Conservation (phyloP, 2,888 invertebrate genomes). For the Drosophila quinaria region DNA sequence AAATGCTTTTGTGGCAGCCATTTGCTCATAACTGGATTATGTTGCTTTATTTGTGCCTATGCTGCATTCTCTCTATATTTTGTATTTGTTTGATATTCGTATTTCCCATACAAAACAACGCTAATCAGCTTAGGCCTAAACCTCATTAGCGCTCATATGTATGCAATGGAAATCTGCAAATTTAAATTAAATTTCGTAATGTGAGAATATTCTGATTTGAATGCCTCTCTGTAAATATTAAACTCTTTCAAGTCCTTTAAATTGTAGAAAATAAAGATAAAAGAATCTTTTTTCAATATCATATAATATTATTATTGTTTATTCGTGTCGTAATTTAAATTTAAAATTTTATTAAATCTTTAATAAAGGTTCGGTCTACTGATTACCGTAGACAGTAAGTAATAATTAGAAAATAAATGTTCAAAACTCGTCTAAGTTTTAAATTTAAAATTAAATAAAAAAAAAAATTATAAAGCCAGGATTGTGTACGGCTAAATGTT, state of each 20-base stretch:
- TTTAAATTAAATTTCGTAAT: conserved; percentile 10
- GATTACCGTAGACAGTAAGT: no score
- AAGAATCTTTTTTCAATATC: no score
- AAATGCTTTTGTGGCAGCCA: conserved; percentile 62
- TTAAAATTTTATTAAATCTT: no score
- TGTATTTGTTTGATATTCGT: neutral
- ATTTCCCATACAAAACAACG: neutral
- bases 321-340: no score
- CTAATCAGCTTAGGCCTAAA: conserved; percentile 28
- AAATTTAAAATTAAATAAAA: no score
- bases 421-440: no score
- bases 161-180: conserved; percentile 20
- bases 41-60: conserved; percentile 18
- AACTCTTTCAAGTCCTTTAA: neutral
- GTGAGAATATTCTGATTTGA: neutral
- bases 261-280: neutral
- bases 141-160: conserved; percentile 27
- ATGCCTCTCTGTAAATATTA: neutral
- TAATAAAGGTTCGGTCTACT: no score
- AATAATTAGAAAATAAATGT: no score
- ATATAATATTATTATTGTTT: no score
- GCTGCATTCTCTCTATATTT: neutral
- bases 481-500: no score
- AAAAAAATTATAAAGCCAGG: no score
- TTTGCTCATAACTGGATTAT: conserved; percentile 69